Percentiles rank a stretch among this genome's conserved stretches.
Evolutionary conservation across 2,113 vertebrate species (phyloP).

Genomic region (Opisthocomus hoazin): DNA sequence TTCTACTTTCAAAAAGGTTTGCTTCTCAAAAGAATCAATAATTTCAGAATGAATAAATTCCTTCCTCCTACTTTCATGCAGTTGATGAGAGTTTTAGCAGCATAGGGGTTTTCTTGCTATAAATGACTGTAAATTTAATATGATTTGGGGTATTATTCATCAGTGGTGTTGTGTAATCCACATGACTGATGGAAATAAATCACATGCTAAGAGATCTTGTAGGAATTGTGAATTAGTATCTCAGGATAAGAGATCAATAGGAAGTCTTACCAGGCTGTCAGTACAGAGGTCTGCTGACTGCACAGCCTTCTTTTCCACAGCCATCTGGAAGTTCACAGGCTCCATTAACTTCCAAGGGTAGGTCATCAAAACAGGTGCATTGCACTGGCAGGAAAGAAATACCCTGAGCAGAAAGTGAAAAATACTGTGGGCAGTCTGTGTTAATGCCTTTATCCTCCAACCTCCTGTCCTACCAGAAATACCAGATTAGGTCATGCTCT

Average conservation of each 20-base stretch:
- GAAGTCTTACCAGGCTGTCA: background rate
- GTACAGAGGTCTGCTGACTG: background rate
- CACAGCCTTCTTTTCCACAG: background rate
- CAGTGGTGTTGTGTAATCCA: background rate
- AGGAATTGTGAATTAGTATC: background rate
- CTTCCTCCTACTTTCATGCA: background rate
- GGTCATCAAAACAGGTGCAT: slow-evolving; percentile 13
- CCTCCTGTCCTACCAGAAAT: background rate
- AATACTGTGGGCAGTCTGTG: background rate
- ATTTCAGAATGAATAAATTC: background rate
- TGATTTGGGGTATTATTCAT: background rate
- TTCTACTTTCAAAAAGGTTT: background rate
- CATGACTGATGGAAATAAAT: background rate
- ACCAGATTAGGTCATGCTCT: background rate
- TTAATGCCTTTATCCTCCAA: background rate
- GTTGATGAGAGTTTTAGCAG: background rate
- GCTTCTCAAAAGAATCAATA: background rate
- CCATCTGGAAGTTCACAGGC: slow-evolving; percentile 25
- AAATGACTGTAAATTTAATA: background rate
- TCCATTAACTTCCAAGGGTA: slow-evolving; percentile 30
- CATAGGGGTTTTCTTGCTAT: background rate
- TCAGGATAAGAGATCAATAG: background rate
- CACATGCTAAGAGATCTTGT: background rate
- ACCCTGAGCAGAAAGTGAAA: background rate
- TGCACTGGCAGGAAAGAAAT: background rate